Base-by-base conservation (phyloP, 1,140 invertebrate genomes). In the Halictus rubicundus region DNA sequence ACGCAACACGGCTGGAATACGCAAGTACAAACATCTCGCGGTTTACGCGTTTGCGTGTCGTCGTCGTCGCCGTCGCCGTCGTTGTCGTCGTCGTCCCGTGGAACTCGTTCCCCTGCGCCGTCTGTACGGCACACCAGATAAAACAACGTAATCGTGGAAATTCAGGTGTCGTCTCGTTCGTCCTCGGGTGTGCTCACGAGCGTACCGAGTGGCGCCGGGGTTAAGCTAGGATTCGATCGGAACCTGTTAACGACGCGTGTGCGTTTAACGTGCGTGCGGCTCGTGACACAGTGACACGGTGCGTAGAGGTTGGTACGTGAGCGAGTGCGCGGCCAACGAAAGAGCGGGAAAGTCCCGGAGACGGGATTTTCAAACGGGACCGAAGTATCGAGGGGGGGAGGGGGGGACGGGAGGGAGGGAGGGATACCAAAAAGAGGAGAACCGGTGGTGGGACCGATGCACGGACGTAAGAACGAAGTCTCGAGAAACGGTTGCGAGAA, bases 231-330 rank as follows among this genome's bases (percentile, higher is more conserved):
- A 66, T 74, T 73, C 39, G 42, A 61, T 72, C 19, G 64, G 52
- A 79, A 65, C 69, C 77, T 59, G 63, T 73, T 79, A 74, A 63
- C 60, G 52, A 59, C 68, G 77, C 32, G 63, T 60, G 77, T 73
- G 65, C 66, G 52, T 60, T 32, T 14, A 1, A 14, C 42, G 32
- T 32, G 59, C 23, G 42, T 14, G 59, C 23, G 12, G 25, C 19
- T 61, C 32, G 74, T 85, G 84, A 75, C 84, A 85, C 70, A 76
- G 78, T 85, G 83, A 85, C 82, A 84, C 82, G 32, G 81, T 69
- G 52, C 52, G 77, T 27, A 46, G 9, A 12, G 27, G 69, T 37
- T 68, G 5, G 39, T 25, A 37, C 16, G 49, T 27, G 75, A 52
- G 70, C 42, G 42, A 25, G 61, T 64, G 64, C 39, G 16, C 27